These are phyloP conservation scores for Myotis pilosus DNA, from an alignment of 2,797 vertebrate species.

Conservation along the genomic window DNA sequence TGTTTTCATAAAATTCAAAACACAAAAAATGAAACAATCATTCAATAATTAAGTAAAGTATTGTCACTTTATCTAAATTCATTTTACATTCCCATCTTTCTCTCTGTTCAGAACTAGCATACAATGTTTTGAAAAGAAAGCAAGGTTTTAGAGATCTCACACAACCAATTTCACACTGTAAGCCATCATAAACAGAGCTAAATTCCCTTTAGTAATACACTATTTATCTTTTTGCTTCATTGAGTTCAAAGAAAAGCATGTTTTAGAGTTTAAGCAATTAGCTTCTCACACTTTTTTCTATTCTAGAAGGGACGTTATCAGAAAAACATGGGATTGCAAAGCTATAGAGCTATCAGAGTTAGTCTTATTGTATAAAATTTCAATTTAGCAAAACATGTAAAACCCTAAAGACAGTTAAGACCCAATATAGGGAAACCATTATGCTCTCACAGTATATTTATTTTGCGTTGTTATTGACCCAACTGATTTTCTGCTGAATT, in stretches of 20 bases:
- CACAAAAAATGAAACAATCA: background rate
- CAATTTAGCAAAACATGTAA: constrained; percentile 82
- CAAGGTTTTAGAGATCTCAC: constrained; percentile 80
- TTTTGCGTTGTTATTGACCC: constrained; percentile 73
- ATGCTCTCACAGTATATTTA: constrained; percentile 81
- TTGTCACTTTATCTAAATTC: constrained; percentile 54
- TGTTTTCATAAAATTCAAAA: background rate
- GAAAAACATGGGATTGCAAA: constrained; percentile 81
- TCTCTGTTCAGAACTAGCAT: constrained; percentile 61
- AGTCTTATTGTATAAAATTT: constrained; percentile 82
- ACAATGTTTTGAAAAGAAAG: constrained; percentile 76
- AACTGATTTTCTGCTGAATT: constrained; percentile 77
- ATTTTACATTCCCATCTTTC: constrained; percentile 60
- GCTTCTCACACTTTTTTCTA: constrained; percentile 76
- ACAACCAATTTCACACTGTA: constrained; percentile 86
- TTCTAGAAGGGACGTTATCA: constrained; percentile 80
- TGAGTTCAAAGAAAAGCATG: constrained; percentile 85
- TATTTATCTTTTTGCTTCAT: constrained; percentile 85
- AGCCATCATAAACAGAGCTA: constrained; percentile 82
- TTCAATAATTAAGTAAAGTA: constrained; percentile 14
- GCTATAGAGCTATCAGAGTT: constrained; percentile 72
- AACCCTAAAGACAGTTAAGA: constrained; percentile 74
- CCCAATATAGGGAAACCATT: constrained; percentile 71
- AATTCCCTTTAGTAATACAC: constrained; percentile 85
- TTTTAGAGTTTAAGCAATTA: constrained; percentile 86